Evolutionary conservation across 1,140 invertebrate genomes (phyloP).

Genomic region (Chrysopa pallens): DNA sequence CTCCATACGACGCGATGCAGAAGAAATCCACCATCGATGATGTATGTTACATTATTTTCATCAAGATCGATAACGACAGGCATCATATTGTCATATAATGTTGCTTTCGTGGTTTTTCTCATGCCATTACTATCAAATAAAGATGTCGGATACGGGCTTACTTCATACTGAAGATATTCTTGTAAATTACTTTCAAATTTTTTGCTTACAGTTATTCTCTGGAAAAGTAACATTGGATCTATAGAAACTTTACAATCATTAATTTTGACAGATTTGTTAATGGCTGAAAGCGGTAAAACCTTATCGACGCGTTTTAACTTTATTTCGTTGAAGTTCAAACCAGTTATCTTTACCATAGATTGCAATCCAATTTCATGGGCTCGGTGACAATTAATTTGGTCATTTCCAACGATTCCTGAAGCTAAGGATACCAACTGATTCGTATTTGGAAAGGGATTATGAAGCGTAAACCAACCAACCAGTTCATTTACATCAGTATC

Average conservation of each 20-base stretch:
- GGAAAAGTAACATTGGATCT: constrained; percentile 21
- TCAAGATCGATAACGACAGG: constrained; percentile 13
- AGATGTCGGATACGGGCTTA: constrained; percentile 19
- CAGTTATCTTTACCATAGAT: constrained; percentile 12
- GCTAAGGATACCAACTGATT: constrained; percentile 14
- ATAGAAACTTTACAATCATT: constrained; percentile 16
- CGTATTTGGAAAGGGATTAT: constrained; percentile 13
- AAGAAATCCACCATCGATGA: constrained; percentile 16
- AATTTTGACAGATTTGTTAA: constrained; percentile 8
- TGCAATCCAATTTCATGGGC: constrained; percentile 13
- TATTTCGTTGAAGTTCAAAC: constrained; percentile 14
- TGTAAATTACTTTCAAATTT: constrained; percentile 12
- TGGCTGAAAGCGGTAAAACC: constrained; percentile 11
- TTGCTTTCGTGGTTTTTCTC: constrained; percentile 19
- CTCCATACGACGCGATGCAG: constrained; percentile 12
- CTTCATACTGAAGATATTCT: constrained; percentile 21
- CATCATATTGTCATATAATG: constrained; percentile 17
- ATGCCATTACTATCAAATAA: constrained; percentile 22
- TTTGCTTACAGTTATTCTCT: constrained; percentile 19
- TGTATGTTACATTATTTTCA: constrained; percentile 17
- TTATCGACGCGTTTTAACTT: constrained; percentile 9
- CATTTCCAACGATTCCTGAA: constrained; percentile 10
- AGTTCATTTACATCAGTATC: constrained; percentile 8
- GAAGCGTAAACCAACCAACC: constrained; percentile 10
- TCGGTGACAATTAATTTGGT: constrained; percentile 12